phyloP scores from a whole-genome alignment of 1,140 invertebrate genomes.

The Hormaphis cornu region DNA sequence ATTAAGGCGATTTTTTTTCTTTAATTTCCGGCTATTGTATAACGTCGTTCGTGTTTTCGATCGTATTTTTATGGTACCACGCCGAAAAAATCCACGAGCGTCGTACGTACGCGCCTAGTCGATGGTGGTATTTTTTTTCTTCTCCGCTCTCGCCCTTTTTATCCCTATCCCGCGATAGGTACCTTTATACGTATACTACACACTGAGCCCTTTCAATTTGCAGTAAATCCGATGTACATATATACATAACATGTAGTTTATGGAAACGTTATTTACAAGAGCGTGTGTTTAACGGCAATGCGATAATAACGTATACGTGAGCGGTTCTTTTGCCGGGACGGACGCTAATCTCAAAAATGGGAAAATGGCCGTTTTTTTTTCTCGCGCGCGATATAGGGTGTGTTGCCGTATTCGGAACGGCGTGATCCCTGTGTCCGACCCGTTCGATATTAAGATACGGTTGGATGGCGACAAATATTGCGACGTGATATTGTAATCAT shows the following conservation, averaged over 20 bases:
- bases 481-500: too few relatives aligned
- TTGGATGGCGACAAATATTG: too few relatives aligned
- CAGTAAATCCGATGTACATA: conserved; percentile 5
- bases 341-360: not conserved
- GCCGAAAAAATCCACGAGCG: not conserved
- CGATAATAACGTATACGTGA: not conserved
- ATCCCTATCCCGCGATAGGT: not conserved
- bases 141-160: not conserved
- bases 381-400: too few relatives aligned
- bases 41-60: not conserved
- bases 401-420: too few relatives aligned
- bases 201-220: conserved; percentile 6
- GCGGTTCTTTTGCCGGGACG: not conserved
- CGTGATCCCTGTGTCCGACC: too few relatives aligned
- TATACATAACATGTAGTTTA: too few relatives aligned
- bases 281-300: not conserved
- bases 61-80: not conserved
- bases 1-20: too few relatives aligned
- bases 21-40: conserved; percentile 1
- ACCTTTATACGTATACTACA: not conserved
- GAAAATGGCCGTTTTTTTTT: not conserved
- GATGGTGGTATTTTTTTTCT: not conserved
- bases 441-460: too few relatives aligned
- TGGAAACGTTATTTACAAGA: not conserved
- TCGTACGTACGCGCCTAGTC: not conserved